Evolutionary conservation across 1,140 invertebrate species (phyloP).

Genomic region (Atta cephalotes): DNA sequence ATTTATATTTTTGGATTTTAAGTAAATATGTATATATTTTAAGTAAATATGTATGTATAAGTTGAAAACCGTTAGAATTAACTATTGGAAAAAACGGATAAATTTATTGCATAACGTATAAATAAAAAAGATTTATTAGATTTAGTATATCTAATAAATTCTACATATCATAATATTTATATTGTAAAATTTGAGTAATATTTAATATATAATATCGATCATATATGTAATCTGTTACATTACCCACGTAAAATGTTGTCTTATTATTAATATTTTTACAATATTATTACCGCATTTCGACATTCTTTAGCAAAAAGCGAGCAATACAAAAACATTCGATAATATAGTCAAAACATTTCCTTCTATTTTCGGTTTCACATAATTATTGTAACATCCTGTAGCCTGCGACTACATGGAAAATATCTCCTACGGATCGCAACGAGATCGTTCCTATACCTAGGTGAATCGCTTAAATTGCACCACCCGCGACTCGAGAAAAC

Average conservation of each 20-base stretch:
- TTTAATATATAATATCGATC: not conserved
- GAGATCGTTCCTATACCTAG: constrained; percentile 4
- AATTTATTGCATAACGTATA: not conserved
- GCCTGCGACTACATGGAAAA: constrained; percentile 38
- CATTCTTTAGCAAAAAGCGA: not conserved
- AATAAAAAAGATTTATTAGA: constrained; percentile 8
- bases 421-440: constrained; percentile 26
- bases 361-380: not conserved
- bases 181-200: not conserved
- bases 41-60: not conserved
- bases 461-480: constrained; percentile 57
- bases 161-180: not conserved
- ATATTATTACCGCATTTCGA: not conserved
- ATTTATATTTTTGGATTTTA: not conserved
- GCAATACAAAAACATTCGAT: not conserved
- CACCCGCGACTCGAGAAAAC: constrained; percentile 36
- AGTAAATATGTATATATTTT: not conserved
- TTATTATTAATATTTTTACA: not conserved
- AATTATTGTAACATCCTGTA: constrained; percentile 35
- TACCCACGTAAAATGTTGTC: not conserved
- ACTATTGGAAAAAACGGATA: not conserved
- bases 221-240: not conserved
- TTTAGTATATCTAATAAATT: not conserved
- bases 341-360: not conserved
- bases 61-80: not conserved